These are phyloP conservation scores for Pollimyrus isidori DNA, from an alignment of 2,113 vertebrate genomes.

Conservation along the genomic window DNA sequence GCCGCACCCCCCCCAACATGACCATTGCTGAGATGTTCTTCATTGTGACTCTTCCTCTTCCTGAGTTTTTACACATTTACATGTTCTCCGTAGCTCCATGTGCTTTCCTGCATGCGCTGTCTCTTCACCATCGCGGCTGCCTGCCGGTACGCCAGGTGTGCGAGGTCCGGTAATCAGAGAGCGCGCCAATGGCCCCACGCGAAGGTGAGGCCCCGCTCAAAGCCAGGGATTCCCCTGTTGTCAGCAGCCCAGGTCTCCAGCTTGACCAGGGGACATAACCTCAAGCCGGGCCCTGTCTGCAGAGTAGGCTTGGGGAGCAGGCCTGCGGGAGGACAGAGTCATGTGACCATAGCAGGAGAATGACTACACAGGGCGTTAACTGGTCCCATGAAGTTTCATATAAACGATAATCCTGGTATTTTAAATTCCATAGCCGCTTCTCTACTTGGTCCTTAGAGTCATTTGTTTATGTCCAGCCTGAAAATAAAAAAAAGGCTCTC, in stretches of 20 bases:
- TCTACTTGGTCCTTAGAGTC: not conserved
- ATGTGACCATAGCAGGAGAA: not conserved
- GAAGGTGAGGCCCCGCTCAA: conserved; percentile 28
- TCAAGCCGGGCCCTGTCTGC: not conserved
- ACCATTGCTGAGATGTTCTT: not conserved
- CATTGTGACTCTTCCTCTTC: too few relatives aligned
- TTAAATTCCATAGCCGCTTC: not conserved
- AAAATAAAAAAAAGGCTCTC: not conserved
- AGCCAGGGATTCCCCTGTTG: not conserved
- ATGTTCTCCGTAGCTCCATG: too few relatives aligned
- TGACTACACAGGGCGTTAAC: not conserved
- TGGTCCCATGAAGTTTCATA: not conserved
- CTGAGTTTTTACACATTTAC: not conserved
- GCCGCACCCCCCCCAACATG: not conserved
- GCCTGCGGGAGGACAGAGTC: not conserved
- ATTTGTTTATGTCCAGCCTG: not conserved
- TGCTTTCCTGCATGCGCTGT: not conserved
- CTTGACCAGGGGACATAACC: not conserved
- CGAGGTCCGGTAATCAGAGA: conserved; percentile 33
- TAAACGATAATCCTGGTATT: not conserved
- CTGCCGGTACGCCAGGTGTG: conserved; percentile 34
- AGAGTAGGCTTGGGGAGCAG: not conserved
- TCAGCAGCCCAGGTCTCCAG: not conserved
- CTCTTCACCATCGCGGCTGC: conserved; percentile 19
- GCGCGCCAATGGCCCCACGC: conserved; percentile 46